These are phyloP conservation scores for Cataglyphis livida DNA, from an alignment of 2,888 invertebrate species.

Conservation along the genomic window DNA sequence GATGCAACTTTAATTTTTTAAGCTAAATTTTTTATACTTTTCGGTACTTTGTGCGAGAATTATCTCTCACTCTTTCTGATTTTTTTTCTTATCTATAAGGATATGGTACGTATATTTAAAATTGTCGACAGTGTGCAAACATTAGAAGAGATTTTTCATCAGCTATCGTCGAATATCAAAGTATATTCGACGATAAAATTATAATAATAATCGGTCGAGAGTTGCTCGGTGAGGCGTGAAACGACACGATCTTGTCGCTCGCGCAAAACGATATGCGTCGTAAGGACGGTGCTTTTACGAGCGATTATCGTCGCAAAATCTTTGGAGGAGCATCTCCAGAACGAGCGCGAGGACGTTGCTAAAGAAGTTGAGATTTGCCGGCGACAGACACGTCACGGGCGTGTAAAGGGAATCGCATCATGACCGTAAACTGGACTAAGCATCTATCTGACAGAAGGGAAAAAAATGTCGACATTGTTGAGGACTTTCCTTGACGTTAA, in stretches of 20 bases:
- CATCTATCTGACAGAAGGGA: constrained; percentile 46
- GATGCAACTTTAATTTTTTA: neutral
- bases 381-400: constrained; percentile 67
- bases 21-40: neutral
- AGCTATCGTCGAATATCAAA: constrained; percentile 2
- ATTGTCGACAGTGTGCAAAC: neutral
- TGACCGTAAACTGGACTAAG: constrained; percentile 80
- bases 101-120: neutral
- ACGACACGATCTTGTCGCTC: constrained; percentile 56
- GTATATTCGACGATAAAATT: constrained; percentile 58
- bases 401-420: constrained; percentile 82
- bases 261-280: constrained; percentile 70
- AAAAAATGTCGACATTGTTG: constrained; percentile 23
- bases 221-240: constrained; percentile 61
- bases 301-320: constrained; percentile 82
- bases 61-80: neutral
- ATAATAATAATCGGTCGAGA: constrained; percentile 19
- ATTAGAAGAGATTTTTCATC: neutral
- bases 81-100: neutral
- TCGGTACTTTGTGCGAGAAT: neutral
- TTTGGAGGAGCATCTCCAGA: constrained; percentile 50
- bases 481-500: constrained; percentile 63
- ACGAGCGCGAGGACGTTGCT: constrained; percentile 68
- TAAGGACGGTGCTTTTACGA: constrained; percentile 79
- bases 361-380: constrained; percentile 82